phyloP scores from a whole-genome alignment of 2,113 vertebrate species.

The Ancistrus triradiatus region DNA sequence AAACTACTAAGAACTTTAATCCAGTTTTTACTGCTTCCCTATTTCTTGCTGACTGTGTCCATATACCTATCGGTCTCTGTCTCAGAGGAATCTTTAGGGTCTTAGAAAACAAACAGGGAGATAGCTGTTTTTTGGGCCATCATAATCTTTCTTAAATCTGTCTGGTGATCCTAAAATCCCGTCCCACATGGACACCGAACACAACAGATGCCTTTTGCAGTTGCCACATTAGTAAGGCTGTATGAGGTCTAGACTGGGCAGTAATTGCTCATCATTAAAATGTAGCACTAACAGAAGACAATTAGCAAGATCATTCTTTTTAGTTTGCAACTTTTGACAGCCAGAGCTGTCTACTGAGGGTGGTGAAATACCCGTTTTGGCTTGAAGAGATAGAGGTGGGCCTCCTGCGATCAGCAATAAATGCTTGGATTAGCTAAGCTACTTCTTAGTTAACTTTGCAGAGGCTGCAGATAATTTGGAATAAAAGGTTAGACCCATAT shows the following conservation, averaged over 20 bases:
- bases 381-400: not conserved
- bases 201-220: slow-evolving; percentile 3
- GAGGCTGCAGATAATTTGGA: no score
- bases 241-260: slow-evolving; percentile 31
- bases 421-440: no score
- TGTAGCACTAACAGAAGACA: slow-evolving; percentile 16
- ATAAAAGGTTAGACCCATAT: no score
- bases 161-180: slow-evolving; percentile 24
- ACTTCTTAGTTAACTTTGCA: no score
- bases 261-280: slow-evolving; percentile 23
- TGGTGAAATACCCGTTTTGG: not conserved
- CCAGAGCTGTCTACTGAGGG: not conserved
- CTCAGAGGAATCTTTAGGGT: slow-evolving; percentile 15
- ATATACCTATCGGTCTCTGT: not conserved
- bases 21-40: slow-evolving; percentile 68
- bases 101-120: slow-evolving; percentile 2
- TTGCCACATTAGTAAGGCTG: slow-evolving; percentile 22
- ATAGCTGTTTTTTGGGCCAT: slow-evolving; percentile 20
- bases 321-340: slow-evolving; percentile 25
- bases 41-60: slow-evolving; percentile 17
- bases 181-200: slow-evolving; percentile 13
- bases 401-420: not conserved
- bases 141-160: slow-evolving; percentile 30
- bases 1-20: slow-evolving; percentile 75
- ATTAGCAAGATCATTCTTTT: slow-evolving; percentile 5